Percentiles rank a stretch among this genome's conserved stretches.
These are phyloP conservation scores for Dallia pectoralis DNA, from an alignment of 2,797 vertebrate species.

Conservation along the genomic window DNA sequence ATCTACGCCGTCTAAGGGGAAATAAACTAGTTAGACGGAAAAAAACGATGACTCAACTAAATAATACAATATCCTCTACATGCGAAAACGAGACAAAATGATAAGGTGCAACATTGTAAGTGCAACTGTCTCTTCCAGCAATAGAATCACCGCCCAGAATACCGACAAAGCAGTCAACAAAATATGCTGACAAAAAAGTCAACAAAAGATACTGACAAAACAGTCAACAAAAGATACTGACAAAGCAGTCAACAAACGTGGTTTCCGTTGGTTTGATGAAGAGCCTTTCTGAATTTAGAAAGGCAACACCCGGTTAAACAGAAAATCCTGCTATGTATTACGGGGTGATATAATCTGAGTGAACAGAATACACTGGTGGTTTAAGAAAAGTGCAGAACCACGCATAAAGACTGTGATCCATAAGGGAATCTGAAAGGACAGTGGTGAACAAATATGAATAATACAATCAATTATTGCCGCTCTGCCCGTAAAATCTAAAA, in stretches of 20 bases:
- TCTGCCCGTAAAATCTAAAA: neutral
- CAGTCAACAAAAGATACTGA: slow-evolving; percentile 3
- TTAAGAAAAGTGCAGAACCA: neutral
- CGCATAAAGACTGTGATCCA: neutral
- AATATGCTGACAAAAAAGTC: no score
- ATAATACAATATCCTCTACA: neutral
- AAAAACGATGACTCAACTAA: neutral
- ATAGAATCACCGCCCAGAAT: neutral
- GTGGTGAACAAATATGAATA: neutral
- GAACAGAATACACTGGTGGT: neutral
- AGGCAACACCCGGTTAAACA: neutral
- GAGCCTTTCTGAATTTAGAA: neutral
- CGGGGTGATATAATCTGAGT: neutral
- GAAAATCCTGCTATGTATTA: neutral
- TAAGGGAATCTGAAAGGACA: neutral
- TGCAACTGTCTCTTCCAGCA: neutral
- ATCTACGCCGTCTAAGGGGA: neutral
- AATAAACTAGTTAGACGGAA: neutral
- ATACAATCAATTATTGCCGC: neutral
- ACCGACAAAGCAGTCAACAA: neutral
- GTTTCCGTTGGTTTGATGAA: neutral
- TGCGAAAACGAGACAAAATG: neutral
- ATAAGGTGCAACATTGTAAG: neutral
- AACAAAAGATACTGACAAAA: neutral
- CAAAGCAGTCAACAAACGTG: neutral